Conservation (phyloP, 2,113 vertebrate species). For the Hyperopisus bebe region DNA sequence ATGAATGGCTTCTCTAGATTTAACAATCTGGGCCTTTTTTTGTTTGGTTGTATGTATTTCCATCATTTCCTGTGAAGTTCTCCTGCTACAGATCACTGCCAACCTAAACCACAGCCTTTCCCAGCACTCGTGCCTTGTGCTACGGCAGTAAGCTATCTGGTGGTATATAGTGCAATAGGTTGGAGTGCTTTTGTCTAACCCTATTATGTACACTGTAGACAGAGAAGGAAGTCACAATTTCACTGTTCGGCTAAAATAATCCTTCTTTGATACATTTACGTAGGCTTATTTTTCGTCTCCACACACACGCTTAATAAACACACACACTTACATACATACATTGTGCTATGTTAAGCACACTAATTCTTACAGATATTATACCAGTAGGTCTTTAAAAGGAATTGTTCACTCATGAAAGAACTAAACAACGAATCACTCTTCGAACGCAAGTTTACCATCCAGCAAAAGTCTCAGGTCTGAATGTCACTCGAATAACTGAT, state of each 20-base stretch:
- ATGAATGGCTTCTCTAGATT: neutral
- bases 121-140: neutral
- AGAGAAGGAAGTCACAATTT: neutral
- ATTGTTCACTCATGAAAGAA: neutral
- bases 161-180: neutral
- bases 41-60: neutral
- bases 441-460: neutral
- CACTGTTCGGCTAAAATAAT: neutral
- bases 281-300: neutral
- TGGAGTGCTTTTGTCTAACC: neutral
- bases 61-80: slow-evolving; percentile 6
- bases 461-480: neutral
- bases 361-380: neutral
- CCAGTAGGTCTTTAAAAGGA: neutral
- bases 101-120: neutral
- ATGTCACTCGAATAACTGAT: neutral
- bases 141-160: neutral
- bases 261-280: neutral
- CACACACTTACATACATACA: neutral
- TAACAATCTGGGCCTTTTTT: neutral
- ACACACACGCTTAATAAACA: no score
- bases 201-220: neutral
- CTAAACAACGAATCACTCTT: neutral
- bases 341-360: neutral
- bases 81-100: neutral